A percentile compares a stretch with the other conserved stretches of the same genome.
phyloP scores from a whole-genome alignment of 2,888 invertebrate genomes.

The Thecophora atra region DNA sequence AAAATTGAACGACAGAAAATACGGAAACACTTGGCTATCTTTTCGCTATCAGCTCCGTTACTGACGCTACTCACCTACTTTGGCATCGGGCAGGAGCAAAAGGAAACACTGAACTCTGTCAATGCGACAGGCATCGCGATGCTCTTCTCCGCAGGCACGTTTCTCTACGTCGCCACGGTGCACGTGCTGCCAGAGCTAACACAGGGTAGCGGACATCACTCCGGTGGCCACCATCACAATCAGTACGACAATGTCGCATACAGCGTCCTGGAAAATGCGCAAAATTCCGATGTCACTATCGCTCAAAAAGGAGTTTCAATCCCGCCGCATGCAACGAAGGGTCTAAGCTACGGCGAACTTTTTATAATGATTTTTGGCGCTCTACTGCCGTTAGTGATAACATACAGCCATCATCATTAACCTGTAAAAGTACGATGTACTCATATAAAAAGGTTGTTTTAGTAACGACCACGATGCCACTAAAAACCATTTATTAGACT shows the following conservation, averaged over 20 bases:
- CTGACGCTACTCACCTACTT: constrained; percentile 92
- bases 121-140: constrained; percentile 97
- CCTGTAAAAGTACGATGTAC: not conserved
- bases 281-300: constrained; percentile 37
- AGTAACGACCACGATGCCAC: not conserved
- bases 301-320: constrained; percentile 33
- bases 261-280: constrained; percentile 55
- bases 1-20: constrained; percentile 88
- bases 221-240: constrained; percentile 40
- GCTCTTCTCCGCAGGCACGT: constrained; percentile 99
- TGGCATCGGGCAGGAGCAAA: constrained; percentile 91
- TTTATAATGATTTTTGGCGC: constrained; percentile 86
- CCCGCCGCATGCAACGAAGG: constrained; percentile 53
- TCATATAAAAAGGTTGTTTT: too few relatives aligned
- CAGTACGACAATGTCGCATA: constrained; percentile 52
- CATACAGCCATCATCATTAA: constrained; percentile 90
- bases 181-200: constrained; percentile 97
- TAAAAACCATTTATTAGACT: not conserved
- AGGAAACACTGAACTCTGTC: constrained; percentile 86
- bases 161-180: constrained; percentile 97
- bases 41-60: constrained; percentile 91
- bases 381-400: constrained; percentile 86
- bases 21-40: constrained; percentile 87
- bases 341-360: constrained; percentile 82
- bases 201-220: constrained; percentile 66